A percentile compares a stretch with the other conserved stretches of the same genome.
Conservation (phyloP, 2,888 invertebrate species). For the Caenorhabditis sulstoni region DNA sequence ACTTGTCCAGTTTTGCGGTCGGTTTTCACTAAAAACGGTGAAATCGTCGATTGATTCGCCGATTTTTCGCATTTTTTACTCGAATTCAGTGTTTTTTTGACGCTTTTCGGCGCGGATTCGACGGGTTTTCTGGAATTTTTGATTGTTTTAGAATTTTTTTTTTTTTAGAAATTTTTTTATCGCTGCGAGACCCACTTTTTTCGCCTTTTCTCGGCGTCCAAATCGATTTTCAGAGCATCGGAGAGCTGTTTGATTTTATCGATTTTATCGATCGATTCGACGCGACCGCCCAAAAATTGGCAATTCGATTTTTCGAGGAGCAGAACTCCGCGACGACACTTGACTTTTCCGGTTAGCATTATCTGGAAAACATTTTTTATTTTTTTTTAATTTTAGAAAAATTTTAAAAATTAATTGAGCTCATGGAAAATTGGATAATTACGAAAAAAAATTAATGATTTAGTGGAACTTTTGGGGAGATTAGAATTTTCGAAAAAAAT, state of each 20-base stretch:
- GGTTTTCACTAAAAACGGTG: slow-evolving; percentile 52
- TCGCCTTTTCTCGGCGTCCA: slow-evolving; percentile 34
- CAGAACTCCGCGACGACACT: slow-evolving; percentile 37
- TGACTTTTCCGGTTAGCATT: slow-evolving; percentile 29
- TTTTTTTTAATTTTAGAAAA: background rate
- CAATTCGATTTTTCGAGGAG: slow-evolving; percentile 39
- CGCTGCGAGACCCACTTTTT: slow-evolving; percentile 14
- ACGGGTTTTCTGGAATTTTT: background rate
- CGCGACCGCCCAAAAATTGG: slow-evolving; percentile 28
- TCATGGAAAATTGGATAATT: too few species aligned
- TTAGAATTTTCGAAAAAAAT: too few species aligned
- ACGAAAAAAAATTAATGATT: too few species aligned
- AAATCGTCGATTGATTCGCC: slow-evolving; percentile 46
- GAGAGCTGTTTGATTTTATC: slow-evolving; percentile 30
- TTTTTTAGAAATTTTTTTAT: background rate
- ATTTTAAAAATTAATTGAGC: background rate
- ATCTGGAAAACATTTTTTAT: slow-evolving; percentile 10
- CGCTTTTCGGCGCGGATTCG: background rate
- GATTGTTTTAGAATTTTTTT: background rate
- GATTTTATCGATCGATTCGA: slow-evolving; percentile 5
- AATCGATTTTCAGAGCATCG: slow-evolving; percentile 33
- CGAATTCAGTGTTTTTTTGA: background rate
- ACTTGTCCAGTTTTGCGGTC: slow-evolving; percentile 27
- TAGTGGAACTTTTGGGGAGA: too few species aligned
- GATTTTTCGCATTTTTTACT: slow-evolving; percentile 6